These are phyloP conservation scores for Amphibalanus amphitrite DNA, from an alignment of 1,140 invertebrate species.

Conservation along the genomic window DNA sequence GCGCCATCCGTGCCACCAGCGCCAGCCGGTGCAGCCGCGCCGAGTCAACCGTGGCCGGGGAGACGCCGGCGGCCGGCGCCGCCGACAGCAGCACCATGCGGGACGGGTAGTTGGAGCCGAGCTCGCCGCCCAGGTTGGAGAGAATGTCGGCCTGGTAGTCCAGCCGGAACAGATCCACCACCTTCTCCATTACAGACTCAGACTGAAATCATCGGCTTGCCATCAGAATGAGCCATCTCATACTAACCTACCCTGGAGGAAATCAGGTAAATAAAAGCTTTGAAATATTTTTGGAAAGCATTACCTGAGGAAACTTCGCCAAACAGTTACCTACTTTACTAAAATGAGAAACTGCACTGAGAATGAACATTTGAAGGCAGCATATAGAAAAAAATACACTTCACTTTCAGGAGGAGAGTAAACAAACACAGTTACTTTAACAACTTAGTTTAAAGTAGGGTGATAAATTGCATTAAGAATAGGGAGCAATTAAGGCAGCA, in stretches of 20 bases:
- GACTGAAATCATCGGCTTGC: background rate
- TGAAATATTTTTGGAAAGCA: background rate
- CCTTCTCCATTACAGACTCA: background rate
- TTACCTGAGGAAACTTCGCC: no score
- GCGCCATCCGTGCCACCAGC: constrained; percentile 34
- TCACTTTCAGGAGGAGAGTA: background rate
- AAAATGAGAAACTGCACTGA: background rate
- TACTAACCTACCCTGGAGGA: background rate
- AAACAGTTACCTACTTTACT: background rate
- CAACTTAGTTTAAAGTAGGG: background rate
- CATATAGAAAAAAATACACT: background rate
- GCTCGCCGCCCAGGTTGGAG: constrained; percentile 42
- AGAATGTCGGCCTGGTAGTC: background rate
- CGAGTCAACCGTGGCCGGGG: constrained; percentile 5
- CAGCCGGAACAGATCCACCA: background rate
- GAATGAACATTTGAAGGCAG: background rate
- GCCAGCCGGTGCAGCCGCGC: constrained; percentile 35
- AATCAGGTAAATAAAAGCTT: background rate
- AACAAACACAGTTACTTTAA: background rate
- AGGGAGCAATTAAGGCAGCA: no score
- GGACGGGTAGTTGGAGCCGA: constrained; percentile 56
- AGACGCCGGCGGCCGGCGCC: constrained; percentile 9
- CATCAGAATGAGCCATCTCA: no score
- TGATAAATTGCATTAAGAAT: background rate
- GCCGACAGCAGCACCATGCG: constrained; percentile 39